Base-by-base conservation (phyloP, 2,888 invertebrate species). In the Andrena fulva region DNA sequence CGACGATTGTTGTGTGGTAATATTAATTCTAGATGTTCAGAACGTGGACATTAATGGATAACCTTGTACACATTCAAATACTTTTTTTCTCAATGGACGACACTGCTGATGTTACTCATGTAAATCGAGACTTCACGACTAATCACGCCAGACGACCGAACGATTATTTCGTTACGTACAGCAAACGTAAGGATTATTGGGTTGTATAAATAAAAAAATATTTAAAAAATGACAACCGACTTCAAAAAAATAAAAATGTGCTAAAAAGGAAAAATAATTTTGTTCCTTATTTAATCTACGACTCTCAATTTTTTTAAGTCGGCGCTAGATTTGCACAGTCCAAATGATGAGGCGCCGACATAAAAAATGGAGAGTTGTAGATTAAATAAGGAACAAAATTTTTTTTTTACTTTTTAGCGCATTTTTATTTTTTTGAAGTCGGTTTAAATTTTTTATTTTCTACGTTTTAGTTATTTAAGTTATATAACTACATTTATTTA, bases 11-110 rank as follows among this genome's bases (percentile, higher is more conserved):
- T 52, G 31, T 0, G 29, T 16, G 6, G 1, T 29, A 6, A 68
- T 20, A 16, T 35, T 68, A 12, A 27, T 70, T 59, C 2, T 24
- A 85, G 85, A 35, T 85, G 8, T 79, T 74, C 2, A 16, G 66
- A 7, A 56, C 60, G n/a, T 84, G 79, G 78, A 56, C 63, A 59
- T 10, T 72, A 8, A 84, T 79, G 79, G 81, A 85, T 0, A 71
- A 74, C 7, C 64, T 82, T 10, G 6, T 64, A 12, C 6, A 2
- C 1, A 8, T 54, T 0, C 76, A 78, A 27, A 0, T 1, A 2
- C 0, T 0, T 6, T 54, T 70, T 12, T 66, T 75, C 31, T 1
- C 16, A 4, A 29, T 6, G 24, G 77, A 70, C 10, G 56, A 63
- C 42, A 16, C 5, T 3, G 7, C 7, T 1, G 0, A 59, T 20